Evolutionary conservation across 2,113 vertebrate genomes (phyloP).

Genomic region (Sapayoa aenigma): DNA sequence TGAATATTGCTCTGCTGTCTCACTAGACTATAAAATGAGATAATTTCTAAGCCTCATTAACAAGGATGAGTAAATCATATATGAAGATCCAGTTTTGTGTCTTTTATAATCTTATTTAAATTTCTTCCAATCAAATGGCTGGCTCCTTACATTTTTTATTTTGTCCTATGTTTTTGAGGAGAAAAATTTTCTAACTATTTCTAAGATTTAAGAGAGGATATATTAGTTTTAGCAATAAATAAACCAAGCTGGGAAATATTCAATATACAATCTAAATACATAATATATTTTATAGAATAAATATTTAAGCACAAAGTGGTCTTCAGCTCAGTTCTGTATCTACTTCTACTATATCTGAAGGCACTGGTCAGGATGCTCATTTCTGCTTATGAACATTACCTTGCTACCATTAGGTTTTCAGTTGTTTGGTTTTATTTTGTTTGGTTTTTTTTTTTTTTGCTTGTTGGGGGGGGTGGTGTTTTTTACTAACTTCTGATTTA

Average conservation of each 20-base stretch:
- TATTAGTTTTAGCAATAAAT: not conserved
- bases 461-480: no score
- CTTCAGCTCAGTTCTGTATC: not conserved
- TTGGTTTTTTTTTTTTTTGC: no score
- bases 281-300: not conserved
- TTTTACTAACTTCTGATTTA: not conserved
- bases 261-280: not conserved
- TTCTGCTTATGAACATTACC: not conserved
- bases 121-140: not conserved
- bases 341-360: not conserved
- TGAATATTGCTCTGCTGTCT: slow-evolving; percentile 52
- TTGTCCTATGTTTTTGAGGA: not conserved
- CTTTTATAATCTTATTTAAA: not conserved
- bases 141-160: not conserved
- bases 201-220: not conserved
- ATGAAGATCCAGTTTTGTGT: not conserved
- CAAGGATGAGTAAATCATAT: not conserved
- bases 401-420: not conserved
- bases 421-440: not conserved
- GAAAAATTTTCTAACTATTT: not conserved
- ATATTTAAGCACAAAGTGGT: not conserved
- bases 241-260: not conserved
- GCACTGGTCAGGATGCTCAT: not conserved
- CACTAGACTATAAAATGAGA: slow-evolving; percentile 9
- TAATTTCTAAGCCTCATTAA: slow-evolving; percentile 40